These are phyloP conservation scores for Meriones psammophilus DNA, from an alignment of 2,797 vertebrate species.

Conservation along the genomic window DNA sequence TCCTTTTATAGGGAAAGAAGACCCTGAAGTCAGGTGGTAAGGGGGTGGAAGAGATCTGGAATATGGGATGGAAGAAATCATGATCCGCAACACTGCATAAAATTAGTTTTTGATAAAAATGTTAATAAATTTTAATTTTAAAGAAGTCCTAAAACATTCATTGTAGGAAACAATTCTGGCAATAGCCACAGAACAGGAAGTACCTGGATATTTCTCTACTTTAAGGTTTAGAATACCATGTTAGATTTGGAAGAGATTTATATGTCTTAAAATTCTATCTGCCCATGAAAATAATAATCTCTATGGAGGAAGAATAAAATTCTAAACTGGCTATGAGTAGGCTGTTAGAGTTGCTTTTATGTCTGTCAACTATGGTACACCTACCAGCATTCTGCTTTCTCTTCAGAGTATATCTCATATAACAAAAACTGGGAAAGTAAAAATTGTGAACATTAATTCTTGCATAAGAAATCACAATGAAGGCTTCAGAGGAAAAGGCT, in stretches of 20 bases:
- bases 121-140: neutral
- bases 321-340: neutral
- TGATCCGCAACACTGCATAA: neutral
- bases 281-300: neutral
- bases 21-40: no score
- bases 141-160: conserved; percentile 1
- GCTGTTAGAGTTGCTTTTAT: neutral
- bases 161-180: neutral
- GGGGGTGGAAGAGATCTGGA: neutral
- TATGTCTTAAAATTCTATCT: conserved; percentile 29
- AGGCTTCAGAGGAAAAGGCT: neutral
- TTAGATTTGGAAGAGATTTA: neutral
- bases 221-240: neutral
- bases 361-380: neutral
- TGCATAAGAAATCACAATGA: neutral
- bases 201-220: neutral
- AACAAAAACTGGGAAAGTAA: neutral
- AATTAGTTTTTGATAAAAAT: neutral
- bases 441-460: neutral
- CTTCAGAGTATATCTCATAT: neutral
- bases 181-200: neutral
- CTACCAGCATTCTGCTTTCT: neutral
- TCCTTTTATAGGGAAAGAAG: neutral
- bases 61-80: neutral
- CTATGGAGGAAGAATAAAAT: neutral